phyloP scores from a whole-genome alignment of 2,888 invertebrate species.

The Stenolophus ochropezus region DNA sequence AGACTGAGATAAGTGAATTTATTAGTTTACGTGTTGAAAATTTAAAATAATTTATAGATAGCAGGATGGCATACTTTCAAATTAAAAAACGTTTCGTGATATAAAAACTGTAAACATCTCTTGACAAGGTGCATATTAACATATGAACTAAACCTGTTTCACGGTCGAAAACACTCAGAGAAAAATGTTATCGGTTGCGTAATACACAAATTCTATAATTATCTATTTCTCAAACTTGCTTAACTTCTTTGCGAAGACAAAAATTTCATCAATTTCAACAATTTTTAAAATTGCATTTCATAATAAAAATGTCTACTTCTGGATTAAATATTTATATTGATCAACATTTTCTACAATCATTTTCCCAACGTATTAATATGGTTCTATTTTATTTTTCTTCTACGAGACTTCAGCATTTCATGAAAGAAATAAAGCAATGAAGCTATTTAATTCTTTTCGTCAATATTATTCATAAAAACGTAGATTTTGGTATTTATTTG shows the following conservation, averaged over 20 bases:
- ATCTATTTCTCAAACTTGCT: background rate
- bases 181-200: background rate
- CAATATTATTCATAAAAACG: too few species aligned
- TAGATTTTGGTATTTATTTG: too few species aligned
- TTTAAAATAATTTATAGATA: constrained; percentile 15
- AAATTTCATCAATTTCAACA: too few species aligned
- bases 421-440: too few species aligned
- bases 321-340: too few species aligned
- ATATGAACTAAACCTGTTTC: background rate
- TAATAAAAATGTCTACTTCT: too few species aligned
- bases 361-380: too few species aligned
- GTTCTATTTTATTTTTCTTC: too few species aligned
- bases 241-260: background rate
- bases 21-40: constrained; percentile 27
- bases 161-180: background rate
- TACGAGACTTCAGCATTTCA: too few species aligned
- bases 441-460: too few species aligned
- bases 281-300: too few species aligned
- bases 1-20: constrained; percentile 21
- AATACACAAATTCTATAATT: background rate
- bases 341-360: too few species aligned
- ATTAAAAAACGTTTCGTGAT: constrained; percentile 8
- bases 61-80: constrained; percentile 30
- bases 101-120: constrained; percentile 17
- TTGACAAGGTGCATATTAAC: constrained; percentile 14